Evolutionary conservation across 1,140 invertebrate genomes (phyloP).

Genomic region (Tetramorium parvispinum): DNA sequence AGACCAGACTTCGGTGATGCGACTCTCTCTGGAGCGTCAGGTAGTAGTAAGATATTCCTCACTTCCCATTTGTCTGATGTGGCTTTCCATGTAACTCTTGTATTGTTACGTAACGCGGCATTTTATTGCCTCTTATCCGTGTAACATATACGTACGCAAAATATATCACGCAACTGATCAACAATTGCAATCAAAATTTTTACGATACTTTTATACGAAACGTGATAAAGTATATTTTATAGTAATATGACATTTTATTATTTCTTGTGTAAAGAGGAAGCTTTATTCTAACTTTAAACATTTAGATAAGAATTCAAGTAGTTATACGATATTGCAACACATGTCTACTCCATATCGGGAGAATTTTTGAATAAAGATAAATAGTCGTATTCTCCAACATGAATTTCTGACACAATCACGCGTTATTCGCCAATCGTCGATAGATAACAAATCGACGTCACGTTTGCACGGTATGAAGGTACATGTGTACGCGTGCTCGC

Average conservation of each 20-base stretch:
- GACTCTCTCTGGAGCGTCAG: conserved; percentile 24
- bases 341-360: not conserved
- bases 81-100: not conserved
- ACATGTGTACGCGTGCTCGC: not conserved
- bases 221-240: not conserved
- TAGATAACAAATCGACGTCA: conserved; percentile 41
- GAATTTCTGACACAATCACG: conserved; percentile 1
- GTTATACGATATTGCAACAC: not conserved
- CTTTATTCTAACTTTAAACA: conserved; percentile 13
- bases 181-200: not conserved
- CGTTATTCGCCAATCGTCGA: not conserved
- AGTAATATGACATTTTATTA: not conserved
- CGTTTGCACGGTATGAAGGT: conserved; percentile 29
- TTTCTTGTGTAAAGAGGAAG: not conserved
- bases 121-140: not conserved
- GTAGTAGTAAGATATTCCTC: conserved; percentile 39
- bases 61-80: not conserved
- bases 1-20: conserved; percentile 67
- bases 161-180: not conserved
- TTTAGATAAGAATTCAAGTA: conserved; percentile 14
- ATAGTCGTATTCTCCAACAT: not conserved
- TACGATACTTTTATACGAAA: not conserved
- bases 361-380: conserved; percentile 17
- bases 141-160: not conserved
- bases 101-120: not conserved